These are phyloP conservation scores for Spinibarbus caldwelli DNA, from an alignment of 2,797 vertebrate genomes.

Conservation along the genomic window DNA sequence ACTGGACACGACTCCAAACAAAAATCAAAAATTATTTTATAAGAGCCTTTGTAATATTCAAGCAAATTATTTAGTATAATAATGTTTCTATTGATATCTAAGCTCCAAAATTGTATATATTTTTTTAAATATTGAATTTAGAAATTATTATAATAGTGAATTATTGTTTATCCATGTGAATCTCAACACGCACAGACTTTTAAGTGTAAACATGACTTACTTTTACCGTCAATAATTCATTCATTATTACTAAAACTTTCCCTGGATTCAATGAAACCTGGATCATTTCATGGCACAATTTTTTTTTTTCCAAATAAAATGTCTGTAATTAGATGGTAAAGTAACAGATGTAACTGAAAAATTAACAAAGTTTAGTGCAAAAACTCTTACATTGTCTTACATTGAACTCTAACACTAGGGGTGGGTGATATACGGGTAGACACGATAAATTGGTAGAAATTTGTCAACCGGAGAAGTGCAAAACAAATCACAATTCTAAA, in stretches of 20 bases:
- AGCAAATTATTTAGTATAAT: background rate
- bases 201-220: background rate
- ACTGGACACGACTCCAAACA: background rate
- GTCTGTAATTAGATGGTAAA: background rate
- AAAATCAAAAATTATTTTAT: background rate
- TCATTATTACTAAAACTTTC: background rate
- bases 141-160: background rate
- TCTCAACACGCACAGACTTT: background rate
- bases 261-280: background rate
- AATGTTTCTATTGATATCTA: background rate
- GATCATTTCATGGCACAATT: background rate
- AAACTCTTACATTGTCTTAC: background rate
- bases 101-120: background rate
- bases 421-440: too few relatives aligned
- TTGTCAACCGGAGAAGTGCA: too few relatives aligned
- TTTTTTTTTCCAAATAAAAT: background rate
- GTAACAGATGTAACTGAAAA: background rate
- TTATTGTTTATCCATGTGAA: background rate
- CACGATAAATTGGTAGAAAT: too few relatives aligned
- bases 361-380: too few relatives aligned
- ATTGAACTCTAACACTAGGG: background rate
- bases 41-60: background rate
- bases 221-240: background rate
- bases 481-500: too few relatives aligned
- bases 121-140: background rate